Base-by-base conservation (phyloP, 2,797 vertebrate species). In the Tapirus indicus region DNA sequence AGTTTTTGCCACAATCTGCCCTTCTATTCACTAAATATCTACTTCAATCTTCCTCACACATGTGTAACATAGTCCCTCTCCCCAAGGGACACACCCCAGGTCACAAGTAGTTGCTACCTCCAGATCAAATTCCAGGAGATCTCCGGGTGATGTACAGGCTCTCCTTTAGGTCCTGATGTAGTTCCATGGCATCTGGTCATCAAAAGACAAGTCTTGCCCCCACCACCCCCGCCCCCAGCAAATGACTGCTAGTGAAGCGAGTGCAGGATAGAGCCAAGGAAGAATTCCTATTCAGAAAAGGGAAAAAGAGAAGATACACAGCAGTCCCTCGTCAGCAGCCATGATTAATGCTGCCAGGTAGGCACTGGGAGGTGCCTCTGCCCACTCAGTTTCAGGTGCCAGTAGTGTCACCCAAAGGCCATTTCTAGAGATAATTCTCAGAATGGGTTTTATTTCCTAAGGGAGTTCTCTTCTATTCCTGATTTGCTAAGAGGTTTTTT, bases 381-480 rank as follows among this genome's bases (percentile, higher is more conserved):
- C 29, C 7, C 18, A 6, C 20, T 29, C 8, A 1, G 14, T 23
- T 87, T 89, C 80, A 47, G 75, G 27, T 10, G n/a, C 38, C 27
- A 32, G 35, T 4, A 32, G 44, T 29, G 23, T 7, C 54, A 44
- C 12, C 27, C 44, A 52, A n/a, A 94, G 80, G 47, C 32, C 32
- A n/a, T 68, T 49, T 10, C 38, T 71, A 41, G 20, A 52, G 66
- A 27, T 17, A 64, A 38, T 83, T 75, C 71, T 69, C 47, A 84
- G 29, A 71, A 25, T 12, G 38, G 44, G 38, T 38, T 38, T 69
- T 66, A 69, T 68, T 78, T 78, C 69, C 27, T 38, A 52, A 47
- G 79, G n/a, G 88, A 58, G 58, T 27, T 10, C n/a, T 29, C 13
- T n/a, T 88, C 23, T 92, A 21, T 49, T 96, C 18, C 49, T 79